These are phyloP conservation scores for Tipula helvola DNA, from an alignment of 2,888 invertebrate genomes.

Conservation along the genomic window DNA sequence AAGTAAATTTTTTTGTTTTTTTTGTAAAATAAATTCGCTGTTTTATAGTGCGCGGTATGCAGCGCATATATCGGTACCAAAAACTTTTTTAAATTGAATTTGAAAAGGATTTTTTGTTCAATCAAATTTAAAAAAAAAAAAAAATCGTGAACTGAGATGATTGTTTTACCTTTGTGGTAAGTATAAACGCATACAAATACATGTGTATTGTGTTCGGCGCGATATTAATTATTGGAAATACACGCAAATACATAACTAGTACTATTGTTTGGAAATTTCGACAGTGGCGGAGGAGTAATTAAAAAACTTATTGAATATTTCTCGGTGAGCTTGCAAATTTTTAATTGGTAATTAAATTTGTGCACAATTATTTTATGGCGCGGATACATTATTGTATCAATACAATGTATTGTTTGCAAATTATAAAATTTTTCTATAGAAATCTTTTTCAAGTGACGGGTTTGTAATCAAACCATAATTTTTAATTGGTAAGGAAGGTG, in stretches of 20 bases:
- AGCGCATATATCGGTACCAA: neutral
- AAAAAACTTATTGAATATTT: neutral
- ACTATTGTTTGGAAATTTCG: neutral
- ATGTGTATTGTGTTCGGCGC: neutral
- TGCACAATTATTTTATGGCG: neutral
- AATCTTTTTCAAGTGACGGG: no score
- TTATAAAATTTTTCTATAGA: no score
- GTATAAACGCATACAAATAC: neutral
- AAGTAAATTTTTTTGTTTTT: neutral
- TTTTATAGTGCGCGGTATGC: neutral
- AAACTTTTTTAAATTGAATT: neutral
- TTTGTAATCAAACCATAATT: no score
- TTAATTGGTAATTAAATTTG: neutral
- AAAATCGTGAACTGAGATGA: neutral
- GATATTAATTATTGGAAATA: no score
- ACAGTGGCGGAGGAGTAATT: neutral
- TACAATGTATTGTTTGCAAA: no score
- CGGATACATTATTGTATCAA: no score
- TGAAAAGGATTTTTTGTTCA: neutral
- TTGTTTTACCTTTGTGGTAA: neutral
- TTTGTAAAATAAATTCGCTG: neutral
- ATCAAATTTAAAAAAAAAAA: neutral
- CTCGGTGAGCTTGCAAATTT: neutral
- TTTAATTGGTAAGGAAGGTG: no score
- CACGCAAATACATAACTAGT: no score